Conservation (phyloP, 2,797 vertebrate species). For the Lepilemur septentrionalis region DNA sequence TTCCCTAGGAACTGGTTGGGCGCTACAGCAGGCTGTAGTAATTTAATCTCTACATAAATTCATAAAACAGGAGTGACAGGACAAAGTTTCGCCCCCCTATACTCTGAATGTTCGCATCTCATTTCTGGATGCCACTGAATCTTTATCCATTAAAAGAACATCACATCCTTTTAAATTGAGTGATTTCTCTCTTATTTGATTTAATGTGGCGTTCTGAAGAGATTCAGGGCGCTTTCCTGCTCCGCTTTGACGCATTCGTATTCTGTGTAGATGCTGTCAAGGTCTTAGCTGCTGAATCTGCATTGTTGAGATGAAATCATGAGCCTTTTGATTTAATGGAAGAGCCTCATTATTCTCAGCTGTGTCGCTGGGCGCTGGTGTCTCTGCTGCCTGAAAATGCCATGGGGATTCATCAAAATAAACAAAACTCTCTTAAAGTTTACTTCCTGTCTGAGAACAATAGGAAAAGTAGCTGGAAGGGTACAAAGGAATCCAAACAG, state of each 20-base stretch:
- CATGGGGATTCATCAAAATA: conserved; percentile 63
- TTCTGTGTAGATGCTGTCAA: conserved; percentile 8
- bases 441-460: conserved; percentile 48
- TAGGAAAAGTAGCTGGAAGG: neutral
- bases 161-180: neutral
- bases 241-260: conserved; percentile 54
- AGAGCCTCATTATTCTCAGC: conserved; percentile 70
- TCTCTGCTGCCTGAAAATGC: conserved; percentile 51
- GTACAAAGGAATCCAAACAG: neutral
- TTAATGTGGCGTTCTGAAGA: neutral
- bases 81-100: neutral
- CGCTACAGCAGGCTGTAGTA: neutral
- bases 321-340: conserved; percentile 69
- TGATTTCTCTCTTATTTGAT: conserved; percentile 15
- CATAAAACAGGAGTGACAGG: conserved; percentile 47
- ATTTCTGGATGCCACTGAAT: neutral
- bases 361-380: conserved; percentile 32
- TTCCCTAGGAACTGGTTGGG: neutral
- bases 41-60: conserved; percentile 53
- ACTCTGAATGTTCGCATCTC: conserved; percentile 31
- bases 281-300: conserved; percentile 67
- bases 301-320: conserved; percentile 65
- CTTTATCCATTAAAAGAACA: conserved; percentile 25
- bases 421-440: conserved; percentile 62
- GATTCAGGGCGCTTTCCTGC: neutral